phyloP scores from a whole-genome alignment of 2,888 invertebrate species.

The Nemapogon koenigi region DNA sequence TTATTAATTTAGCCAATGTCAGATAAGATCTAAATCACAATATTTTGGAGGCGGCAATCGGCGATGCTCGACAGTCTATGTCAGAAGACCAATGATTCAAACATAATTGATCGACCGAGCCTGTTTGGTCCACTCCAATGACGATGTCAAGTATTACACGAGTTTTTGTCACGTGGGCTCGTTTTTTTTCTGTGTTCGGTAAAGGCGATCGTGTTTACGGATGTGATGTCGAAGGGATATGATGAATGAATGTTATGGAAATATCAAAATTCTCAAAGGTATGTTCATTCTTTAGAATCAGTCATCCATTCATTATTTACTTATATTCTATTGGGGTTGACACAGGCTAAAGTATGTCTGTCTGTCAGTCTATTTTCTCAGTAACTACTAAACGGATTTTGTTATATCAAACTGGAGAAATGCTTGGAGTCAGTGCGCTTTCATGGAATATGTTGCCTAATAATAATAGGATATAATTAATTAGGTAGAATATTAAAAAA shows the following conservation, averaged over 20 bases:
- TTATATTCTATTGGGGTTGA: too few relatives aligned
- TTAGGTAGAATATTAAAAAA: too few relatives aligned
- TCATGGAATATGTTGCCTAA: too few relatives aligned
- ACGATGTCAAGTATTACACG: constrained; percentile 4
- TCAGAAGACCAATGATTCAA: constrained; percentile 53
- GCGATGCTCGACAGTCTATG: constrained; percentile 26
- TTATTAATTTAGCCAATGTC: constrained; percentile 17
- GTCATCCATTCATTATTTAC: too few relatives aligned
- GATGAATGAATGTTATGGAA: not conserved
- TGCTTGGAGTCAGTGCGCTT: too few relatives aligned
- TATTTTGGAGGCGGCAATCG: constrained; percentile 44
- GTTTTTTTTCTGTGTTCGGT: not conserved
- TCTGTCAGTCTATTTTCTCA: too few relatives aligned
- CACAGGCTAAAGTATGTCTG: too few relatives aligned
- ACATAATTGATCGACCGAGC: constrained; percentile 48
- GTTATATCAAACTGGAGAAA: too few relatives aligned
- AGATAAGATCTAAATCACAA: constrained; percentile 56
- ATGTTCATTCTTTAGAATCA: too few relatives aligned
- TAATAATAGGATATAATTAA: too few relatives aligned
- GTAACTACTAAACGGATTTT: too few relatives aligned
- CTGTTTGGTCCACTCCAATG: constrained; percentile 1
- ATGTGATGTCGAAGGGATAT: constrained; percentile 2
- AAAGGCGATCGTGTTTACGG: constrained; percentile 1
- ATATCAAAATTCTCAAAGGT: too few relatives aligned
- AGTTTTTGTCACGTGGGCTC: not conserved